phyloP scores from a whole-genome alignment of 1,140 invertebrate genomes.

The Pseudoatta argentina region DNA sequence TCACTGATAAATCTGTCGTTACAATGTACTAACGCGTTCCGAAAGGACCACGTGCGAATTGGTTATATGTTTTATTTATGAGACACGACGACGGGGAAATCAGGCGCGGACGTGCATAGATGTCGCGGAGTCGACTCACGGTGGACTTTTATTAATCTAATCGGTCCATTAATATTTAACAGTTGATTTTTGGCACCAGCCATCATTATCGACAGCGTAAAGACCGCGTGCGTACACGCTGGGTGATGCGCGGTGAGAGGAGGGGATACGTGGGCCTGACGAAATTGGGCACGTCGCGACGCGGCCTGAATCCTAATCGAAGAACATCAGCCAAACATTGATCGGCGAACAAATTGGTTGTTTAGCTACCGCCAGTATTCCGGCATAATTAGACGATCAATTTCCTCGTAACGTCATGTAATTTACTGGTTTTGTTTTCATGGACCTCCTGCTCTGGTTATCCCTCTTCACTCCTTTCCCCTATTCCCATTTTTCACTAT shows the following conservation, averaged over 20 bases:
- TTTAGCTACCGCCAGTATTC: slow-evolving; percentile 68
- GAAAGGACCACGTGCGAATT: slow-evolving; percentile 7
- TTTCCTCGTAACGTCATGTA: slow-evolving; percentile 74
- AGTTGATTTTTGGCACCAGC: slow-evolving; percentile 79
- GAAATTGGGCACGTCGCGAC: slow-evolving; percentile 77
- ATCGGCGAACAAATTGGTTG: slow-evolving; percentile 71
- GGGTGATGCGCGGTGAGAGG: background rate
- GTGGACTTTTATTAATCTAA: slow-evolving; percentile 80
- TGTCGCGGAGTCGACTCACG: background rate
- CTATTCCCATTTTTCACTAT: too few relatives aligned
- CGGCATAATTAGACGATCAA: slow-evolving; percentile 75
- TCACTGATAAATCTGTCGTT: background rate
- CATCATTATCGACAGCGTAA: slow-evolving; percentile 78
- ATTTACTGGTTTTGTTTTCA: slow-evolving; percentile 58
- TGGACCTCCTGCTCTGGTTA: background rate
- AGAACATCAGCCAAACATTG: slow-evolving; percentile 45
- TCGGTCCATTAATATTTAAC: slow-evolving; percentile 82
- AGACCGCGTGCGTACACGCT: slow-evolving; percentile 64
- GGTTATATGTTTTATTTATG: slow-evolving; percentile 70
- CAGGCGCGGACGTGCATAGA: slow-evolving; percentile 10
- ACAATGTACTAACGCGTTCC: background rate
- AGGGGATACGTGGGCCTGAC: slow-evolving; percentile 53
- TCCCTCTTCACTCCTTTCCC: background rate
- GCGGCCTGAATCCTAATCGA: slow-evolving; percentile 79
- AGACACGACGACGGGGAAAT: background rate